These are phyloP conservation scores for Crocallis elinguaria DNA, from an alignment of 2,888 invertebrate species.

Conservation along the genomic window DNA sequence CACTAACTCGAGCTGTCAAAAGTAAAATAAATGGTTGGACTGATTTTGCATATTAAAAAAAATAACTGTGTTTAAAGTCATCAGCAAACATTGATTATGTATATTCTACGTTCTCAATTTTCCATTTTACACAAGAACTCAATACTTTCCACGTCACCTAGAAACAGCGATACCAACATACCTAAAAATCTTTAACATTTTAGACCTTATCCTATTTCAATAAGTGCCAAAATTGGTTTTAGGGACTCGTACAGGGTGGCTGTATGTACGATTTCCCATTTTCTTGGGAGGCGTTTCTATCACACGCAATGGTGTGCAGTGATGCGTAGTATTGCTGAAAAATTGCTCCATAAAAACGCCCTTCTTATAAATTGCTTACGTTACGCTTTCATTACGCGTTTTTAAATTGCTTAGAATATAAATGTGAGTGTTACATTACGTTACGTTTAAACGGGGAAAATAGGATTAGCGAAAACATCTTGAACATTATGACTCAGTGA, in stretches of 20 bases:
- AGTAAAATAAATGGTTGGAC: too few species aligned
- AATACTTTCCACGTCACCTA: slow-evolving; percentile 8
- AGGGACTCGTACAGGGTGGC: not conserved
- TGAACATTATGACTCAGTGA: slow-evolving; percentile 11
- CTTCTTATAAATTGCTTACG: slow-evolving; percentile 54
- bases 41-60: too few species aligned
- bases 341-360: slow-evolving; percentile 61
- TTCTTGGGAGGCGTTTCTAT: slow-evolving; percentile 39
- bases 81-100: not conserved
- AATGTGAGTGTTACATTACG: slow-evolving; percentile 22
- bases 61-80: not conserved
- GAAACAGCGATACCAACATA: slow-evolving; percentile 8
- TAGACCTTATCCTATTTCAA: slow-evolving; percentile 12
- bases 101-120: not conserved
- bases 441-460: slow-evolving; percentile 20
- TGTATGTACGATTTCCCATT: slow-evolving; percentile 31
- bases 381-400: slow-evolving; percentile 46
- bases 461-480: slow-evolving; percentile 21
- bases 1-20: too few species aligned
- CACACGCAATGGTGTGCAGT: slow-evolving; percentile 64
- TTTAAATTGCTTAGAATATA: slow-evolving; percentile 39
- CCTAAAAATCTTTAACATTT: not conserved
- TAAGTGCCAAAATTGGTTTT: slow-evolving; percentile 9
- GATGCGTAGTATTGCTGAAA: slow-evolving; percentile 66
- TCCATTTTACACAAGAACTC: slow-evolving; percentile 14